Conservation (phyloP, 2,888 invertebrate species). For the Drosophila anomalata region DNA sequence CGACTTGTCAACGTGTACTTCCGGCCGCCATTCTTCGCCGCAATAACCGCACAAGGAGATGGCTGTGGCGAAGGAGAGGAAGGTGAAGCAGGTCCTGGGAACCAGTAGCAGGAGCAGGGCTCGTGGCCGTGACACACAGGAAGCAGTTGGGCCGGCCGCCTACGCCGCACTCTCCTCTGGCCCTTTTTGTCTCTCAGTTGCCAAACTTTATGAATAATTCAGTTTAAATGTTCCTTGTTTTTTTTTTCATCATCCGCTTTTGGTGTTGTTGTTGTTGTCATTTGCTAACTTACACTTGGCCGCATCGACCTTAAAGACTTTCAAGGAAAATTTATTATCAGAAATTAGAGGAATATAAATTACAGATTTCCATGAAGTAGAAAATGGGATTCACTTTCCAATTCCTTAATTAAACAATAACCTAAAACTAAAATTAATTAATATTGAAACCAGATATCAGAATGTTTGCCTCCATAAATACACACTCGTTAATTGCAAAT, state of each 20-base stretch:
- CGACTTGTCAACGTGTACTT: slow-evolving; percentile 80
- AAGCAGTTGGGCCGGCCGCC: slow-evolving; percentile 51
- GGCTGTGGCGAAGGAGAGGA: not conserved
- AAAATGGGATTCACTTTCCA: not conserved
- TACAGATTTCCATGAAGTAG: not conserved
- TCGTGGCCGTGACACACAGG: slow-evolving; percentile 47
- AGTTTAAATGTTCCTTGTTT: slow-evolving; percentile 52
- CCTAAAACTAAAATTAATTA: not conserved
- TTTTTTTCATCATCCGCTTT: slow-evolving; percentile 23
- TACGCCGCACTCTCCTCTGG: not conserved
- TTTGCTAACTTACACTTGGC: slow-evolving; percentile 24
- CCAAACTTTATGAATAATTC: slow-evolving; percentile 75
- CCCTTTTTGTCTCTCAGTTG: slow-evolving; percentile 19
- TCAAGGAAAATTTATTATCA: slow-evolving; percentile 13
- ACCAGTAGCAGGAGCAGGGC: slow-evolving; percentile 9
- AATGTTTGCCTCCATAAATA: not conserved
- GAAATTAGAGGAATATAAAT: slow-evolving; percentile 5
- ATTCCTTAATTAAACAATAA: not conserved
- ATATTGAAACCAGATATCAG: not conserved
- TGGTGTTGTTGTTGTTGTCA: slow-evolving; percentile 22
- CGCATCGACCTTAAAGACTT: slow-evolving; percentile 20
- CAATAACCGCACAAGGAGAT: slow-evolving; percentile 47
- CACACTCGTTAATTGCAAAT: not conserved
- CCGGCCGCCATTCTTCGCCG: slow-evolving; percentile 71
- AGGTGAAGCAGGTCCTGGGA: slow-evolving; percentile 2